Evolutionary conservation across 2,797 vertebrate genomes (phyloP), one percentile per base, ranked within the genome.

Genomic region (Hafferia zeledoni): DNA sequence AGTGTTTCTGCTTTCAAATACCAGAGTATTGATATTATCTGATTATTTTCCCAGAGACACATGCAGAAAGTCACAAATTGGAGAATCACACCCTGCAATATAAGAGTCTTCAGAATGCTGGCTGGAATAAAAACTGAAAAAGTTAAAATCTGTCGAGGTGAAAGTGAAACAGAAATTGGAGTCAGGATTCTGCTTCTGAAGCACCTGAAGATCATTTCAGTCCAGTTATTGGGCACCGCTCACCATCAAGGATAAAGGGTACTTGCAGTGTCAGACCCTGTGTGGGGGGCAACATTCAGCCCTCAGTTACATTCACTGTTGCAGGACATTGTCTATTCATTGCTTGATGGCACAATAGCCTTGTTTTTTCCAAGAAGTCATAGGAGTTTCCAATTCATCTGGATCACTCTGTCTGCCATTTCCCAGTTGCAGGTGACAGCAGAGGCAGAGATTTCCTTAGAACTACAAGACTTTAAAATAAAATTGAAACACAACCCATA

Each of bases 401-500:
- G 56, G 53, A 47, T 92, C 49, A 84, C 33, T 25, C 37, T 1
- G 1, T n/a, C 60, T 83, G 31, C 87, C 50, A 81, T 68, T 50
- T 50, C 28, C 47, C 69, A 87, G 25, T 18, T 83, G 41, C 25
- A 35, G 61, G 63, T 94, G 76, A 88, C 69, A 87, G 72, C 57
- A 91, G 61, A 95, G 69, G 25, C 82, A 90, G 72, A 93, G 72
- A 89, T 83, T 91, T 95, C 94, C 87, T 87, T 63, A 91, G 55
- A 96, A 89, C 68, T 65, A 67, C 28, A 64, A 67, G 85, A 25
- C 37, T 86, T 89, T 17, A 24, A 59, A 89, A 89, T 87, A 79
- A 91, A 87, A 68, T 11, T 46, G n/a, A 91, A 94, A 57, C 57
- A 87, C 23, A 92, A 77, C 56, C 92, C 94, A 93, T 95, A 96